Conservation (phyloP, 1,140 invertebrate species). For the Drosophila bifasciata region DNA sequence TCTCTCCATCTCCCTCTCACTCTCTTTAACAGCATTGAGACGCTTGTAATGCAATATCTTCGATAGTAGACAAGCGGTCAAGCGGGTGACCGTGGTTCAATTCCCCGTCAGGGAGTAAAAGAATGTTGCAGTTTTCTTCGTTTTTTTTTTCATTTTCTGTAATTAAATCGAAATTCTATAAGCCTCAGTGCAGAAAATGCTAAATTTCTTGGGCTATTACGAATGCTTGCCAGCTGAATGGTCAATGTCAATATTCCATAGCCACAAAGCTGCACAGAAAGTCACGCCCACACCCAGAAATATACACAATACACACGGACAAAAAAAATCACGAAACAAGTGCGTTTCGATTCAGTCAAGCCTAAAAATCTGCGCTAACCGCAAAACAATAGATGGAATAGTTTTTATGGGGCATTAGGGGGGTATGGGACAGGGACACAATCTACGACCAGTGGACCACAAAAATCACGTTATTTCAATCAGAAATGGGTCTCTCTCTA, state of each 20-base stretch:
- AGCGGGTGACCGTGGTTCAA: too few species aligned
- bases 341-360: constrained; percentile 71
- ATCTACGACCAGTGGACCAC: constrained; percentile 62
- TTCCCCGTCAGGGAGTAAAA: too few species aligned
- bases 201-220: background rate
- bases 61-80: too few species aligned
- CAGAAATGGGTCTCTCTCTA: constrained; percentile 47
- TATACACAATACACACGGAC: constrained; percentile 18
- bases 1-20: background rate
- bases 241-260: constrained; percentile 23
- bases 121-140: too few species aligned
- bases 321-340: constrained; percentile 46
- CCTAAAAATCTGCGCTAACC: constrained; percentile 71
- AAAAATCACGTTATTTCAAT: constrained; percentile 82
- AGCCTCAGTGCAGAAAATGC: too few species aligned
- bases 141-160: background rate
- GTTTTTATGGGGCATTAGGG: too few species aligned
- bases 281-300: constrained; percentile 52
- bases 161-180: too few species aligned
- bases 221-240: background rate
- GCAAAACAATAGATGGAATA: constrained; percentile 66
- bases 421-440: background rate
- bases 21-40: background rate
- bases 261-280: constrained; percentile 30
- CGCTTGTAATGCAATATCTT: background rate